Percentiles rank a stretch among this genome's conserved stretches.
phyloP scores from a whole-genome alignment of 2,888 invertebrate genomes.

The Cataglyphis albicans region DNA sequence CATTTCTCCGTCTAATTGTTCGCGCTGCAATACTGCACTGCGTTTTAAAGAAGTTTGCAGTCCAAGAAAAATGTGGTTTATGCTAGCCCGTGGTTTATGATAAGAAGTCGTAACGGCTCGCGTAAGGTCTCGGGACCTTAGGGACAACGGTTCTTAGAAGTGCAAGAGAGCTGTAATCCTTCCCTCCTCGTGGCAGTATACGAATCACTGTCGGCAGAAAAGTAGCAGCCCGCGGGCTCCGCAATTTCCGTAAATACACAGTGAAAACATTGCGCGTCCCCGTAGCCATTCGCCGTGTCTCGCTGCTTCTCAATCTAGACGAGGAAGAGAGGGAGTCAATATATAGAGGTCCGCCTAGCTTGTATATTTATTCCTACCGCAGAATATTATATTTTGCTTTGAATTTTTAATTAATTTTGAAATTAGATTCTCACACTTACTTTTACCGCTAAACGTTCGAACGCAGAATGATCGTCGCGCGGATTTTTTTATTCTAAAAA shows the following conservation, averaged over 20 bases:
- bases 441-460: neutral
- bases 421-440: neutral
- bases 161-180: constrained; percentile 78
- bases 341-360: constrained; percentile 36
- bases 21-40: constrained; percentile 45
- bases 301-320: constrained; percentile 45
- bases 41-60: constrained; percentile 66
- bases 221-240: constrained; percentile 80
- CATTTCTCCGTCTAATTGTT: constrained; percentile 53
- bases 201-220: constrained; percentile 83
- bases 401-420: neutral
- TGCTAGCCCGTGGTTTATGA: constrained; percentile 54
- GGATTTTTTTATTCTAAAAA: constrained; percentile 6
- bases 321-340: constrained; percentile 51
- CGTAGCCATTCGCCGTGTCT: constrained; percentile 43
- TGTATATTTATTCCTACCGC: neutral
- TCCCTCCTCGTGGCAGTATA: constrained; percentile 76
- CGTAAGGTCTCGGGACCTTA: constrained; percentile 76
- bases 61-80: constrained; percentile 53
- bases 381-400: neutral
- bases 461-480: neutral
- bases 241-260: constrained; percentile 85
- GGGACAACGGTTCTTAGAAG: constrained; percentile 81
- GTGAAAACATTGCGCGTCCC: constrained; percentile 77
- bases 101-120: constrained; percentile 60